Conservation (phyloP, 2,797 vertebrate species). For the Chrysocyon brachyurus region DNA sequence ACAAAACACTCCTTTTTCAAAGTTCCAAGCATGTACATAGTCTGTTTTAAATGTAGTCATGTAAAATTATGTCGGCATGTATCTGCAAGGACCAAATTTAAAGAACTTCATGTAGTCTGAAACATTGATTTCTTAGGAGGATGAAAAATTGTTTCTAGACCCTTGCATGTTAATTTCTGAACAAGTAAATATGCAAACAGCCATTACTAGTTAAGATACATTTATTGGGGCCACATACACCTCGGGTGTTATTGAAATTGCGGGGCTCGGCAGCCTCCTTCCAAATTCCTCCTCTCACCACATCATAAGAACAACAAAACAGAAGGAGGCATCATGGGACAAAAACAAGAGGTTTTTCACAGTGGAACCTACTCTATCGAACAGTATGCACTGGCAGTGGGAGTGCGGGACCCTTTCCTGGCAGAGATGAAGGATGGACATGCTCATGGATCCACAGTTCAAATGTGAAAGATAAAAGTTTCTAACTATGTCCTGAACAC, state of each 20-base stretch:
- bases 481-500: neutral
- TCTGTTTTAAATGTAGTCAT: neutral
- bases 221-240: neutral
- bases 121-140: neutral
- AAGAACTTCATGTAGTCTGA: neutral
- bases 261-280: neutral
- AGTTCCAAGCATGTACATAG: neutral
- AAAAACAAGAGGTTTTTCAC: neutral
- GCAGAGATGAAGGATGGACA: neutral
- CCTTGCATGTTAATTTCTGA: neutral
- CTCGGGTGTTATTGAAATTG: neutral
- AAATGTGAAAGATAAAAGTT: neutral
- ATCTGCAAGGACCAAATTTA: neutral
- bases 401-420: neutral
- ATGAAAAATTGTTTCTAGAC: neutral
- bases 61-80: neutral
- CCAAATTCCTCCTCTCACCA: neutral
- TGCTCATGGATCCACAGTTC: neutral
- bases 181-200: neutral
- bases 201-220: neutral
- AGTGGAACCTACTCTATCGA: neutral
- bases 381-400: neutral
- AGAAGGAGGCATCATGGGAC: rapidly evolving
- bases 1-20: neutral
- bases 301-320: neutral